A percentile compares a stretch with the other conserved stretches of the same genome.
Evolutionary conservation across 2,113 vertebrate species (phyloP).

Genomic region (Rostratula benghalensis): DNA sequence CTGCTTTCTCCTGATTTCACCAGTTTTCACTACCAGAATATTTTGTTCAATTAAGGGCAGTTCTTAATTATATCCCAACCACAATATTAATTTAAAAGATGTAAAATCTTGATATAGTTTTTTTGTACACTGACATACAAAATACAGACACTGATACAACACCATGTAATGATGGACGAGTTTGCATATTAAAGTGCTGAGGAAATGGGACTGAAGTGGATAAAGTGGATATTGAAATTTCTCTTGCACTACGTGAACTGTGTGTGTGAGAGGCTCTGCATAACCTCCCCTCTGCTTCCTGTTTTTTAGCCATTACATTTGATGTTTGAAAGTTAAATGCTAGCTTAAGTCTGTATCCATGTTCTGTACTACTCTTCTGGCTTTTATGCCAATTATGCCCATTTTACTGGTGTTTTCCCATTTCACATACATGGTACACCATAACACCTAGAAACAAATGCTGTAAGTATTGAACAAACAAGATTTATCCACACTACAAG

Average conservation of each 20-base stretch:
- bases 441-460: background rate
- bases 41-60: background rate
- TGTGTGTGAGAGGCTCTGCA: fast-evolving
- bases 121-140: background rate
- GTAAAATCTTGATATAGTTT: background rate
- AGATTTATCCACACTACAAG: background rate
- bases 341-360: background rate
- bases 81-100: background rate
- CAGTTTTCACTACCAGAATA: background rate
- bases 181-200: background rate
- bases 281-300: fast-evolving
- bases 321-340: background rate
- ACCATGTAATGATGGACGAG: background rate
- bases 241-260: background rate
- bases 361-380: background rate
- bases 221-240: background rate
- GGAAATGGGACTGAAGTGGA: background rate
- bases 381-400: background rate
- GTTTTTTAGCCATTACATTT: background rate
- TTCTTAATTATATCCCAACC: background rate
- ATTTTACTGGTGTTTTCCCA: background rate
- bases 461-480: background rate
- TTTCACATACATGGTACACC: background rate
- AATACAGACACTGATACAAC: background rate
- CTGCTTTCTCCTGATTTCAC: background rate